phyloP scores from a whole-genome alignment of 2,113 vertebrate genomes.

The Corvus hawaiiensis region DNA sequence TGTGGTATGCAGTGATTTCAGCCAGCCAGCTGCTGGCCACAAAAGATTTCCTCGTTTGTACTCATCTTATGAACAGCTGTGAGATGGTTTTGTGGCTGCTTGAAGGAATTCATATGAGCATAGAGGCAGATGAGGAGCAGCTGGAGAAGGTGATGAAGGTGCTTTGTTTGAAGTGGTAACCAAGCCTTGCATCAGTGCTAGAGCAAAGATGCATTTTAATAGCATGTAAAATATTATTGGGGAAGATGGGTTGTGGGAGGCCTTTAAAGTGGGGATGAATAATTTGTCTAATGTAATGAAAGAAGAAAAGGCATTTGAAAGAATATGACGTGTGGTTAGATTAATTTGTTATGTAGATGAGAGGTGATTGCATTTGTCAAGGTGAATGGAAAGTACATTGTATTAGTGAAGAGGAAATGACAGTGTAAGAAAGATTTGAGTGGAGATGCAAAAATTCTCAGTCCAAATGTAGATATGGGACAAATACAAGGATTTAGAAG shows the following conservation, averaged over 20 bases:
- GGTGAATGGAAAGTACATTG: background rate
- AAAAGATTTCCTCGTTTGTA: background rate
- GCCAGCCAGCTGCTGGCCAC: background rate
- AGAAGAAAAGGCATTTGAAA: background rate
- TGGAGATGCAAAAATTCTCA: background rate
- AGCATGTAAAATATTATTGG: background rate
- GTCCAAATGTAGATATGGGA: background rate
- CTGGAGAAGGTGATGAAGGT: background rate
- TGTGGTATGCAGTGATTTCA: background rate
- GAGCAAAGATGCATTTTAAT: background rate
- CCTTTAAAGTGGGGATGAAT: background rate
- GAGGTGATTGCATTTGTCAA: background rate
- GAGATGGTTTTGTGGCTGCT: background rate
- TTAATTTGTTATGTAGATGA: background rate
- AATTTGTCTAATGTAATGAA: background rate
- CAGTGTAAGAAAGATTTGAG: background rate
- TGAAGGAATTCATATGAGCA: background rate
- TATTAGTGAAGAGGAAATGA: background rate
- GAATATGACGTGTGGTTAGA: background rate
- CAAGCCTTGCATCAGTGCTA: background rate
- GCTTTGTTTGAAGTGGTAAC: background rate
- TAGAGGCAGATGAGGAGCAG: background rate
- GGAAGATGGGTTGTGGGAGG: background rate
- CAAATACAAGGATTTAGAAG: background rate
- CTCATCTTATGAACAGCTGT: background rate